Conservation (phyloP, 1,140 invertebrate genomes). For the Teleopsis dalmanni region DNA sequence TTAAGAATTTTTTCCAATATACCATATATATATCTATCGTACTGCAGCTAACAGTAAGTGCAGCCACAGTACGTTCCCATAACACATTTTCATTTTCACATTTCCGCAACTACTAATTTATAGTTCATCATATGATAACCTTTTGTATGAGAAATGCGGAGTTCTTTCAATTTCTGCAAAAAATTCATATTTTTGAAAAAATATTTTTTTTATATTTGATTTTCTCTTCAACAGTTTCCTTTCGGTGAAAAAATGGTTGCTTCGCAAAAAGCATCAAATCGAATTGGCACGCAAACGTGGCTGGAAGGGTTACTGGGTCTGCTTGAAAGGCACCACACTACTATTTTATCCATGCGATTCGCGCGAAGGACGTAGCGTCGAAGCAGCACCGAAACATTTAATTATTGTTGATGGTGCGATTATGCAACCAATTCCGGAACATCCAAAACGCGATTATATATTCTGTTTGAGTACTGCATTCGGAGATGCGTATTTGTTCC, state of each 20-base stretch:
- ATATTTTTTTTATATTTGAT: neutral
- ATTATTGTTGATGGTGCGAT: slow-evolving; percentile 97
- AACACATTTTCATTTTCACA: too few relatives aligned
- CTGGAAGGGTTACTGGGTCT: slow-evolving; percentile 98
- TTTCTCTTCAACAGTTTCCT: slow-evolving; percentile 66
- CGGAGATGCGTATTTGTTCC: slow-evolving; percentile 95
- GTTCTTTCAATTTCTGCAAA: too few relatives aligned
- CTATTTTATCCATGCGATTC: slow-evolving; percentile 95
- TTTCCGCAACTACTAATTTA: too few relatives aligned
- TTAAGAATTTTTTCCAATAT: too few relatives aligned
- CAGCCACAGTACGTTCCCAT: too few relatives aligned
- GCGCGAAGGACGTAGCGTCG: slow-evolving; percentile 79
- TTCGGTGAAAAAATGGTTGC: slow-evolving; percentile 96
- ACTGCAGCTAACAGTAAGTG: too few relatives aligned
- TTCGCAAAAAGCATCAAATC: slow-evolving; percentile 93
- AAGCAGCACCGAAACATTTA: slow-evolving; percentile 87
- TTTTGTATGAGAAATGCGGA: too few relatives aligned
- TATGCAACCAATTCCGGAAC: slow-evolving; percentile 96
- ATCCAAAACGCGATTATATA: slow-evolving; percentile 95
- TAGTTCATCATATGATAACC: too few relatives aligned
- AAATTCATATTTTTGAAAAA: neutral
- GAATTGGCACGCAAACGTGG: slow-evolving; percentile 90
- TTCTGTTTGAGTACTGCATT: slow-evolving; percentile 97
- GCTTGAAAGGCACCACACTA: slow-evolving; percentile 92
- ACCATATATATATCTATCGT: too few relatives aligned